These are phyloP conservation scores for Pelodiscus sinensis DNA, from an alignment of 2,113 vertebrate species.

Conservation along the genomic window DNA sequence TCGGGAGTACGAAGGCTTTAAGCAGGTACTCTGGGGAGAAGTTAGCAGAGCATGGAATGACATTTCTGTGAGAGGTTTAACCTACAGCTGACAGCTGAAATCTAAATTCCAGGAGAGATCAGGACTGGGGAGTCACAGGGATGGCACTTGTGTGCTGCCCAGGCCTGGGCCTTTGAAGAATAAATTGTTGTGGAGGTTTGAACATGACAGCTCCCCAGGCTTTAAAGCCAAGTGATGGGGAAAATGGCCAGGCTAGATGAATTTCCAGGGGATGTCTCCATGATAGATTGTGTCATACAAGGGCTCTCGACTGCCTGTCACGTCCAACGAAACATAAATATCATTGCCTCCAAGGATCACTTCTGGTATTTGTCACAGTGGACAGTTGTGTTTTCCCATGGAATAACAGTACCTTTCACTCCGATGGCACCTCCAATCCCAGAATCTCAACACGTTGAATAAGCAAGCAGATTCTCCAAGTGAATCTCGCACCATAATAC, in stretches of 20 bases:
- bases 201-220: not conserved
- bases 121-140: accelerated
- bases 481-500: constrained; percentile 4
- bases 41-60: constrained; percentile 24
- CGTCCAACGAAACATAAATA: constrained; percentile 5
- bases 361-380: constrained; percentile 52
- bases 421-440: not conserved
- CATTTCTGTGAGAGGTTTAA: constrained; percentile 41
- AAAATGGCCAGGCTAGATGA: not conserved
- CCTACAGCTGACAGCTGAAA: constrained; percentile 49
- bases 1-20: not conserved
- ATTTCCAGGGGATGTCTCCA: not conserved
- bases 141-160: not conserved
- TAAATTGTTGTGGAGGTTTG: not conserved
- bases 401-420: constrained; percentile 23
- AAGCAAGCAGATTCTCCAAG: constrained; percentile 5
- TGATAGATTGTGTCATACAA: not conserved
- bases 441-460: not conserved
- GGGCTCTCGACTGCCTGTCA: not conserved
- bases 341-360: constrained; percentile 24
- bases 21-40: constrained; percentile 14
- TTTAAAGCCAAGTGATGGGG: not conserved
- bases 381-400: constrained; percentile 12
- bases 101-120: constrained; percentile 34
- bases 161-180: not conserved